Percentiles rank a stretch among this genome's conserved stretches.
Conservation (phyloP, 2,797 vertebrate species). For the Pseudopleuronectes americanus region DNA sequence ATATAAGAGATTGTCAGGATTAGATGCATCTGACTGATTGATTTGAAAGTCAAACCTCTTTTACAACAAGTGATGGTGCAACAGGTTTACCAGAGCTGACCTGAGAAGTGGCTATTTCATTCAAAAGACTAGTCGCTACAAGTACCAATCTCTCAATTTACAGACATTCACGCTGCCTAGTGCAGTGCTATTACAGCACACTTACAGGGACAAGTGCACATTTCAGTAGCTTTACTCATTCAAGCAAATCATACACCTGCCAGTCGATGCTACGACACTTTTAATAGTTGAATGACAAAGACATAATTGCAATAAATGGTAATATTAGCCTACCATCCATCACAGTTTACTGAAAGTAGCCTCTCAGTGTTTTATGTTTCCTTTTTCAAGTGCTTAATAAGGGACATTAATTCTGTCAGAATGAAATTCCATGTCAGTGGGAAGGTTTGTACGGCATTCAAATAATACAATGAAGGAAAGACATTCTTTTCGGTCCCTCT, state of each 20-base stretch:
- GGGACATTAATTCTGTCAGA: constrained; percentile 12
- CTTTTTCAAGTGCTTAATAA: constrained; percentile 26
- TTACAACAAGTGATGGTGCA: not conserved
- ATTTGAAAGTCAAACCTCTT: not conserved
- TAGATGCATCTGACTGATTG: not conserved
- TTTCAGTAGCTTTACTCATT: constrained; percentile 14
- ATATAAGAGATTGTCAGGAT: not conserved
- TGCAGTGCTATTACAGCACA: constrained; percentile 1
- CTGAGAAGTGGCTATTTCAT: not conserved
- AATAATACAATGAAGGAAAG: not conserved
- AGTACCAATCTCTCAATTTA: constrained; percentile 4
- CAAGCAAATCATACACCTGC: constrained; percentile 14
- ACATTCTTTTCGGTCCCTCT: not conserved
- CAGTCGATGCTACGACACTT: not conserved
- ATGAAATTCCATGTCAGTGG: not conserved
- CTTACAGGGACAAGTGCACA: not conserved
- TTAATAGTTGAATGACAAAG: constrained; percentile 16
- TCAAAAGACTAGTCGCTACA: not conserved
- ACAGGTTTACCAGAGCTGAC: too few relatives aligned
- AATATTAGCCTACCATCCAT: not conserved
- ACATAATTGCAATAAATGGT: constrained; percentile 10
- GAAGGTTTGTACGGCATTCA: not conserved
- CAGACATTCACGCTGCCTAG: not conserved
- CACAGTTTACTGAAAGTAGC: not conserved
- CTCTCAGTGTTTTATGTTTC: constrained; percentile 19